Evolutionary conservation across 2,113 vertebrate genomes (phyloP), one percentile per base, ranked within the genome.

Genomic region (Larimichthys crocea): DNA sequence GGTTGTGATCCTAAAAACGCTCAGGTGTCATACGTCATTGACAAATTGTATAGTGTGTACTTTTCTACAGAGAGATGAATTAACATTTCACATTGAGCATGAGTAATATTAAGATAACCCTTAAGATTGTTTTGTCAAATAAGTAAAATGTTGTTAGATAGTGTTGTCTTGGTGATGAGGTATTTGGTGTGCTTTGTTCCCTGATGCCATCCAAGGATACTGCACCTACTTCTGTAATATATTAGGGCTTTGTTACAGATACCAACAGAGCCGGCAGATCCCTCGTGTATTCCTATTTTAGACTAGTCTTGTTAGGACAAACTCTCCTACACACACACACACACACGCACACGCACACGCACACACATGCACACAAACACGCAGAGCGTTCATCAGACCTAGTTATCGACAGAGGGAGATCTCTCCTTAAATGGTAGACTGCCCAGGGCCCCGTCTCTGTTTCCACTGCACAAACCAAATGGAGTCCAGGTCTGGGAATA

Each of bases 381-480:
- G 35, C 29, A 35, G 29, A 70, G 59, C 29, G 60, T 84, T 88
- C 88, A 87, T 91, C 89, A 86, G 85, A 87, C 90, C 79, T 79
- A 78, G 87, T 89, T 90, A 93, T 93, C 80, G 87, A 92, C 90
- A 87, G 84, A 64, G 82, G 80, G 80, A 89, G 91, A 92, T 92
- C 87, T 93, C 68, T 93, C 94, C 93, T 91, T 95, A 94, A 93
- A 95, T 93, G 94, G 92, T 93, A 85, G 91, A 94, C 90, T 83
- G 82, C 88, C 88, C 84, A 53, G 83, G 72, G 86, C 82, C 82
- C 55, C 81, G 87, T 74, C 49, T 84, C 71, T 89, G 80, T 91
- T 91, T 92, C 85, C 90, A 91, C 77, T 73, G 80, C 82, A 79
- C 76, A 83, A 75, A 81, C 80, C 72, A 89, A 90, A 88, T 88